Evolutionary conservation across 2,113 vertebrate species (phyloP).

Genomic region (Cacatua alba): DNA sequence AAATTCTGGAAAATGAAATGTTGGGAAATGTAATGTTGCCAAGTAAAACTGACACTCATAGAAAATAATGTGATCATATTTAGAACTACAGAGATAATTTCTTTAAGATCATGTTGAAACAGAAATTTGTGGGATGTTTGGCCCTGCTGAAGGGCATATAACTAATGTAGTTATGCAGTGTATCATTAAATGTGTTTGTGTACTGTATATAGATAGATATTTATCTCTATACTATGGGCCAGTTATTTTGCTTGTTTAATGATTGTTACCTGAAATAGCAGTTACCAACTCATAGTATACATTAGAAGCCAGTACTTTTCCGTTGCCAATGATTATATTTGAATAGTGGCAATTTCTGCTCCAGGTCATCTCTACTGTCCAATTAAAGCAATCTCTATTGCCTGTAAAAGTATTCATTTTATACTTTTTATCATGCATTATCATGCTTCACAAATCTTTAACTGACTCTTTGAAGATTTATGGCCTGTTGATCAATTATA

Average conservation of each 20-base stretch:
- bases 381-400: neutral
- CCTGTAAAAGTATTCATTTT: slow-evolving; percentile 8
- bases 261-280: too few relatives aligned
- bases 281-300: too few relatives aligned
- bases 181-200: too few relatives aligned
- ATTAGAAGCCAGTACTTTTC: too few relatives aligned
- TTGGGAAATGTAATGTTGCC: slow-evolving; percentile 78
- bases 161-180: too few relatives aligned
- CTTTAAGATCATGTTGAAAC: slow-evolving; percentile 42
- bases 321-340: too few relatives aligned
- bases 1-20: slow-evolving; percentile 78
- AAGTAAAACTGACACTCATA: slow-evolving; percentile 75
- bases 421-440: neutral
- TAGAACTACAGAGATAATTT: slow-evolving; percentile 72
- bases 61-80: slow-evolving; percentile 72
- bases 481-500: slow-evolving; percentile 12
- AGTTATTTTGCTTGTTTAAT: too few relatives aligned
- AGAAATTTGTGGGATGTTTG: too few relatives aligned
- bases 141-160: too few relatives aligned
- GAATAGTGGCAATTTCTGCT: slow-evolving; percentile 20
- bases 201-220: too few relatives aligned
- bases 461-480: slow-evolving; percentile 38
- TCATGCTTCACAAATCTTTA: slow-evolving; percentile 40
- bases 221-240: too few relatives aligned
- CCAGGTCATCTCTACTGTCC: neutral